phyloP scores from a whole-genome alignment of 2,888 invertebrate genomes.

The Azorinus chamasolen region DNA sequence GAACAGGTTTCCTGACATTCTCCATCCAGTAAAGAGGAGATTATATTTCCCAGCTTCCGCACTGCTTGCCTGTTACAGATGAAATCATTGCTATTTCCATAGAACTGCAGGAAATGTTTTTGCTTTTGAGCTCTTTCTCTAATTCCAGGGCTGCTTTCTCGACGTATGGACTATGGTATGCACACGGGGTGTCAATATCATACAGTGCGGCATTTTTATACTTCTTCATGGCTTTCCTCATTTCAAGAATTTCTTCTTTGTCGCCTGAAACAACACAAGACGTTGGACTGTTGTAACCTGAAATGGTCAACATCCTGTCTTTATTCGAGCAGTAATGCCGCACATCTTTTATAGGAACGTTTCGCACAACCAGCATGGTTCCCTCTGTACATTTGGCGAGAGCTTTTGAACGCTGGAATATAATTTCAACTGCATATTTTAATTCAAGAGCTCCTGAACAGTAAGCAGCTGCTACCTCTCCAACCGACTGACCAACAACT shows the following conservation, averaged over 20 bases:
- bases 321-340: conserved; percentile 28
- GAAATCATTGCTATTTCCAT: too few relatives aligned
- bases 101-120: too few relatives aligned
- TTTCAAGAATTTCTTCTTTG: conserved; percentile 29
- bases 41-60: too few relatives aligned
- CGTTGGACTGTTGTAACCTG: conserved; percentile 66
- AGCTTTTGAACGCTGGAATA: conserved; percentile 64
- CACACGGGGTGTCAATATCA: not conserved
- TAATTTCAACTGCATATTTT: conserved; percentile 66
- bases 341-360: conserved; percentile 47
- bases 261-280: conserved; percentile 72
- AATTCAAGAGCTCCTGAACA: conserved; percentile 65
- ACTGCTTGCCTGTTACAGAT: too few relatives aligned
- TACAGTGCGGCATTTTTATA: not conserved
- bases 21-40: conserved; percentile 65
- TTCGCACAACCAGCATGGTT: conserved; percentile 67
- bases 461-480: conserved; percentile 74
- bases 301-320: conserved; percentile 47
- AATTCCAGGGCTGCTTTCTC: not conserved
- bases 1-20: conserved; percentile 69
- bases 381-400: conserved; percentile 61
- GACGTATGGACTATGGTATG: conserved; percentile 44
- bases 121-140: not conserved
- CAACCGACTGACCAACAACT: conserved; percentile 74
- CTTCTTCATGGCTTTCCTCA: conserved; percentile 21